These are phyloP conservation scores for Lanius ludovicianus DNA, from an alignment of 2,113 vertebrate species.

Conservation along the genomic window DNA sequence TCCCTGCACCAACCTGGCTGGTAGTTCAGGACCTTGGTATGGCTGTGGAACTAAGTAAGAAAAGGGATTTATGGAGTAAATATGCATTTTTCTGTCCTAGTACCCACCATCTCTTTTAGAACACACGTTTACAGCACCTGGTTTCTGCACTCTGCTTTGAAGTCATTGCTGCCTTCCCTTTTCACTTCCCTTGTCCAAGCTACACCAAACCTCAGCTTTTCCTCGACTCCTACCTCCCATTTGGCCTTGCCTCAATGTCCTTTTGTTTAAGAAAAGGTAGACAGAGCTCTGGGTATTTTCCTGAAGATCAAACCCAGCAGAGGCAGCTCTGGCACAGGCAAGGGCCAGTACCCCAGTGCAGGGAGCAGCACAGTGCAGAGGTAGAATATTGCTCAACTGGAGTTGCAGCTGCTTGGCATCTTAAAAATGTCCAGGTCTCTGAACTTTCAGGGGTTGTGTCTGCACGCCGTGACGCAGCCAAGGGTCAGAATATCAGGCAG, in stretches of 20 bases:
- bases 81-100: background rate
- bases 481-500: background rate
- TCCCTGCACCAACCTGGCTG: background rate
- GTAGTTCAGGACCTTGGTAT: background rate
- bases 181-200: background rate
- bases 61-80: background rate
- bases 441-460: background rate
- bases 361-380: background rate
- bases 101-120: background rate
- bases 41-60: background rate
- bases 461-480: fast-evolving
- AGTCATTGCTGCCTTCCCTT: background rate
- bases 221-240: background rate
- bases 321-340: background rate
- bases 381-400: background rate
- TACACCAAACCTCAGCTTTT: background rate
- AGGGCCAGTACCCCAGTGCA: fast-evolving
- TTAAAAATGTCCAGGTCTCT: background rate
- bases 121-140: fast-evolving
- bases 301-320: background rate
- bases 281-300: background rate
- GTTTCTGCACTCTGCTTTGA: background rate
- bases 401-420: background rate
- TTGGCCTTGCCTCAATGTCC: background rate
- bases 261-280: background rate